phyloP scores from a whole-genome alignment of 2,797 vertebrate species.

The Halcyon badia region DNA sequence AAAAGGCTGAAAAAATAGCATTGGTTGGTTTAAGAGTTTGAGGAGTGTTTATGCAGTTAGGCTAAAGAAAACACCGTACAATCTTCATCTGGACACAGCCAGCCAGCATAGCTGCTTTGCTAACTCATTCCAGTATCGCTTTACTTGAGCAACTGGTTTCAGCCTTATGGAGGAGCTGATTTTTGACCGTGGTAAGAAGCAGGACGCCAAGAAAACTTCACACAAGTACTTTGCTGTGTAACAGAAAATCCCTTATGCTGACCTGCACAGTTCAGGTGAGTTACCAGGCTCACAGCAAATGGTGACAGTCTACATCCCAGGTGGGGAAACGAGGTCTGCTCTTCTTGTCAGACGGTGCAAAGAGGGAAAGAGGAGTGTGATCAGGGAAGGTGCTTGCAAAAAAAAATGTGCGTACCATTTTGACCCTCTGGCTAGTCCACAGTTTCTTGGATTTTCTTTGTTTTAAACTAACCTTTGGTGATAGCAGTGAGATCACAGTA shows the following conservation, averaged over 20 bases:
- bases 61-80: not conserved
- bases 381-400: not conserved
- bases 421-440: not conserved
- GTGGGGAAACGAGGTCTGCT: not conserved
- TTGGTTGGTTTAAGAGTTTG: not conserved
- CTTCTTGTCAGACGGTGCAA: rapidly evolving
- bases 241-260: not conserved
- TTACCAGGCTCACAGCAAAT: not conserved
- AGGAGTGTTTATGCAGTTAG: not conserved
- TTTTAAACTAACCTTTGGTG: constrained; percentile 1
- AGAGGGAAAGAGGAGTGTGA: not conserved
- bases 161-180: not conserved
- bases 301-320: not conserved
- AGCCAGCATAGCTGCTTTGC: not conserved
- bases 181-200: not conserved
- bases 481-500: not conserved
- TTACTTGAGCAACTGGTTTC: not conserved
- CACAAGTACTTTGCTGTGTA: not conserved
- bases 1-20: not conserved
- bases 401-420: not conserved
- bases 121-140: not conserved
- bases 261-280: not conserved
- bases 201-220: not conserved
- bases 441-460: not conserved
- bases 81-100: not conserved